Base-by-base conservation (phyloP, 53 echinoderm and acorn worm species). In the Luidia sarsii region DNA sequence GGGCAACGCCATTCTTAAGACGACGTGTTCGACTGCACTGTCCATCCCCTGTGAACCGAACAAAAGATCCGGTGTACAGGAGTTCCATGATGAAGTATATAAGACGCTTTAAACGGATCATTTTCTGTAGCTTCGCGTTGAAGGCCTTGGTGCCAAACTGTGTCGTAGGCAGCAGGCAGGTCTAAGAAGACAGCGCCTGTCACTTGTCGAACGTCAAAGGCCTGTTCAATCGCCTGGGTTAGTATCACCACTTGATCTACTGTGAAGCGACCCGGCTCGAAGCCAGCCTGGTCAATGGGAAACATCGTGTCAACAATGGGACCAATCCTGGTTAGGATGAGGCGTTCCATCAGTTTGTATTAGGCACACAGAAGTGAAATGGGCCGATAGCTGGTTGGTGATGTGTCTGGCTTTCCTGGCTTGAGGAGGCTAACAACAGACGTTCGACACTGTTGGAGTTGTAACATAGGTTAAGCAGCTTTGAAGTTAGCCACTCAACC, bases 391-490 rank as follows among this genome's bases (percentile, higher is more conserved):
- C 64, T 64, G 11, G 11, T 23, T 64, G 25, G 64, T 18, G 64
- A 64, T 64, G 64, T 64, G 32, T 64, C 25, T 64, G 64, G 64
- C 37, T 64, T 64, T 36, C 64, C 64, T 11, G 67, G 67, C 45
- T 33, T 38, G 23, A 67, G 67, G 10, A 67, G 67, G 39, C 67
- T 67, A 15, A 67, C 67, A 34, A 67, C 67, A 67, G 67, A 67
- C 3, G 67, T 2, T 36, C 67, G 37, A 14, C 67, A 39, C 67
- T 39, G 41, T 51, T 71, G 71, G 16, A 54, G 50, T 10, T 71
- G 32, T 25, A 71, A 53, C 71, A 71, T n/a, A 71, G 34, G 27
- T 71, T 71, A 51, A 71, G 31, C 35, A 71, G 71, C 32, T 48
- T 51, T 22, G 28, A 48, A 41, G 11, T 11, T 22, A 52, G 71